Evolutionary conservation across 2,888 invertebrate genomes (phyloP).

Genomic region (Drosophila mettleri): DNA sequence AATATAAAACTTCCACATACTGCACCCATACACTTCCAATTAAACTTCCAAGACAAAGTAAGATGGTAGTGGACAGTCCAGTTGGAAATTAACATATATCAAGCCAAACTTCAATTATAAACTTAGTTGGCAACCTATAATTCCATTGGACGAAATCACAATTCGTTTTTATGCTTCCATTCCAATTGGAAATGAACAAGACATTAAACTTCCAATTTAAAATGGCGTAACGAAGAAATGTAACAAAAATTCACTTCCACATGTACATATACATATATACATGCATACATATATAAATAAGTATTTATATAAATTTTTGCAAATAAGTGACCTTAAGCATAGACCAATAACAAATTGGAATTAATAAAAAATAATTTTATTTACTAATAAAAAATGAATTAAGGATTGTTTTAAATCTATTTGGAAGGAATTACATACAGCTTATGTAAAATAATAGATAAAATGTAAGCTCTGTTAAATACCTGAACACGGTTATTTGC

Average conservation of each 20-base stretch:
- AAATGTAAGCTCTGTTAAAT: not conserved
- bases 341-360: constrained; percentile 3
- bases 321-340: constrained; percentile 43
- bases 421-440: not conserved
- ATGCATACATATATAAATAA: constrained; percentile 35
- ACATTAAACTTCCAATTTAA: constrained; percentile 71
- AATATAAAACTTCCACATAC: constrained; percentile 56
- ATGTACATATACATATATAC: constrained; percentile 47
- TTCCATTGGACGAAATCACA: constrained; percentile 16
- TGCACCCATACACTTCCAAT: constrained; percentile 57
- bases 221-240: constrained; percentile 29
- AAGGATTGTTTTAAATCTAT: not conserved
- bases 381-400: constrained; percentile 30
- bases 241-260: constrained; percentile 43
- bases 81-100: constrained; percentile 40
- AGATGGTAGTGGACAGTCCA: constrained; percentile 25
- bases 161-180: constrained; percentile 60
- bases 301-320: constrained; percentile 48
- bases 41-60: constrained; percentile 57
- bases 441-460: not conserved
- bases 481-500: not conserved
- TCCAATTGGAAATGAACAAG: constrained; percentile 19
- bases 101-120: constrained; percentile 56
- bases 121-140: constrained; percentile 25
- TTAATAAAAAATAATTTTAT: constrained; percentile 23